Evolutionary conservation across 1,140 invertebrate genomes (phyloP), one percentile per base, ranked within the genome.

Genomic region (Ooceraea biroi): DNA sequence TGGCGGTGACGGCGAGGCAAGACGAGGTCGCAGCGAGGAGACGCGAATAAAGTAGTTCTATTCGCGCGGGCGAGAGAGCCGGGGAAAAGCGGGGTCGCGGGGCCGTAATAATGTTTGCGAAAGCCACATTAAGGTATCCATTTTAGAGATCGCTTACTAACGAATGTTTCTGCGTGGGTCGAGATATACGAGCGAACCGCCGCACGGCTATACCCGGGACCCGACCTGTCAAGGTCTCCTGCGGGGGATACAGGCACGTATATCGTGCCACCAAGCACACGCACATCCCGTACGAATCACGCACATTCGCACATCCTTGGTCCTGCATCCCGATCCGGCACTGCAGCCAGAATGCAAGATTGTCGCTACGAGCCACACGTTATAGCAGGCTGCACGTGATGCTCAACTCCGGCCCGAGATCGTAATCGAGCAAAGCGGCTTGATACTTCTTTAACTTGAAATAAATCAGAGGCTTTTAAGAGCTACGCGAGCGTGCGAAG

Each of bases 131-230:
- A 88, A 87, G 85, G 82, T 88, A 87, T 86, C 60, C 72, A 78
- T 89, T 88, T 89, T 88, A 76, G 82, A 89, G 86, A 88, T 87
- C 82, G 85, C 78, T 87, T 82, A 74, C 65, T 69, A 86, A 85
- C 82, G 85, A 84, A 88, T 89, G 83, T 63, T 69, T 41, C 41
- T 68, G 82, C 85, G 76, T 85, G 84, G 84, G 85, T 72, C 77
- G 85, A 87, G 71, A 85, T 76, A 80, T 85, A 87, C 69, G 82
- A 89, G 78, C 58, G 58, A 80, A 48, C 41, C 73, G 73, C 65
- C 77, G 68, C 27, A 36, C 57, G n/a, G 55, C 17, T 57, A 30
- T 52, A 68, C 46, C 48, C 50, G 12, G 46, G 22, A 22, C n/a
- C 41, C 66, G 84, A 84, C 82, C 48, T 73, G 78, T 82, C 77